These are phyloP conservation scores for Ctenochaetus hawaiiensis DNA, from an alignment of 2,797 vertebrate genomes.

Conservation along the genomic window DNA sequence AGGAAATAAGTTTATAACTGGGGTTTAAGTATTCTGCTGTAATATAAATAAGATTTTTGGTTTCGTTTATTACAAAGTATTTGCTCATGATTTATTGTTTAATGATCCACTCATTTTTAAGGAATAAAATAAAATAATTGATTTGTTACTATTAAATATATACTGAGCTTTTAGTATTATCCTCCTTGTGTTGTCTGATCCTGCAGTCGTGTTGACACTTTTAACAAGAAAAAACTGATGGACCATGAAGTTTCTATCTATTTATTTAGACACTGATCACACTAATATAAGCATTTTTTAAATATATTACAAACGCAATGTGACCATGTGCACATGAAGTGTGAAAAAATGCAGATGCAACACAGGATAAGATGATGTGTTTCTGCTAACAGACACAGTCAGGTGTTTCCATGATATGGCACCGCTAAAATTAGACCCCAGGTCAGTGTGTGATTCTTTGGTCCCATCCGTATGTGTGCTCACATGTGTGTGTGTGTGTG, in stretches of 20 bases:
- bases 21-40: not conserved
- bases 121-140: not conserved
- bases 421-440: constrained; percentile 76
- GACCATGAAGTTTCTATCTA: not conserved
- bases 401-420: constrained; percentile 69
- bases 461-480: constrained; percentile 49
- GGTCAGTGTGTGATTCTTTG: constrained; percentile 72
- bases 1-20: not conserved
- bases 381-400: constrained; percentile 73
- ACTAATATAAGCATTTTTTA: not conserved
- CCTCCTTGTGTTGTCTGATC: not conserved
- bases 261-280: constrained; percentile 2
- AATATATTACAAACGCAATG: not conserved
- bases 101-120: not conserved
- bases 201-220: not conserved
- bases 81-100: not conserved
- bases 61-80: not conserved
- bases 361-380: constrained; percentile 31
- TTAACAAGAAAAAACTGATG: not conserved
- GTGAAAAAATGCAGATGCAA: constrained; percentile 46
- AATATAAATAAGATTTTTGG: not conserved
- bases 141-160: not conserved
- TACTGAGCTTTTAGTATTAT: no score
- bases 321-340: not conserved
- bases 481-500: constrained; percentile 15